These are phyloP conservation scores for Catagonus wagneri DNA, from an alignment of 2,113 vertebrate genomes.

Conservation along the genomic window DNA sequence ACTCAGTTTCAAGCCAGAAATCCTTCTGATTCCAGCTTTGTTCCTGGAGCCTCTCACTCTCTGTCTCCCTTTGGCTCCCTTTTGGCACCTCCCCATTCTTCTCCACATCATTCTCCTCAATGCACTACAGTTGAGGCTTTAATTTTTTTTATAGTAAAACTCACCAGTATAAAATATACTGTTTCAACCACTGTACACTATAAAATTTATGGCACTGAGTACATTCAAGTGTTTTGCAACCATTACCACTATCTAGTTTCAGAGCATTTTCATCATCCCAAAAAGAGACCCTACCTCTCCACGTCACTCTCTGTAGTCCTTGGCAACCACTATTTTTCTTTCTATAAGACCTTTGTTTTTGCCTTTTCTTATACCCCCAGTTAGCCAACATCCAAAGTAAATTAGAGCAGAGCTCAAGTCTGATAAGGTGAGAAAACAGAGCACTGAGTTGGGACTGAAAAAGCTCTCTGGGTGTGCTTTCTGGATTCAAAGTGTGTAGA, in stretches of 20 bases:
- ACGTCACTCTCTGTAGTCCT: neutral
- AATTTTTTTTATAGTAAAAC: neutral
- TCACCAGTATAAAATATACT: neutral
- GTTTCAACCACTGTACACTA: neutral
- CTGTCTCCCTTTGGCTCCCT: neutral
- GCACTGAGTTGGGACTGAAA: neutral
- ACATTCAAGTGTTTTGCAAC: neutral
- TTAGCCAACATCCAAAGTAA: neutral
- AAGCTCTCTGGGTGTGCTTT: neutral
- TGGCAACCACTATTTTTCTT: neutral
- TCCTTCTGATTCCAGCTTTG: neutral
- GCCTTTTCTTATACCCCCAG: neutral
- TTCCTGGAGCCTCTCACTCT: neutral
- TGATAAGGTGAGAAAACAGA: conserved; percentile 4
- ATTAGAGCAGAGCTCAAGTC: neutral
- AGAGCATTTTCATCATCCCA: neutral
- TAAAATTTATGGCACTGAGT: neutral
- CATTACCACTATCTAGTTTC: neutral
- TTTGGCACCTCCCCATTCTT: neutral
- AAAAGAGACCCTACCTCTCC: neutral
- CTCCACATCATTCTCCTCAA: neutral
- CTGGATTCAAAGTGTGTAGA: neutral
- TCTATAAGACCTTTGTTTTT: neutral
- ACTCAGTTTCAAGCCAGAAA: neutral
- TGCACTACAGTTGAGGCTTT: neutral